These are phyloP conservation scores for Scrobipalpa costella DNA, from an alignment of 2,888 invertebrate species.

Conservation along the genomic window DNA sequence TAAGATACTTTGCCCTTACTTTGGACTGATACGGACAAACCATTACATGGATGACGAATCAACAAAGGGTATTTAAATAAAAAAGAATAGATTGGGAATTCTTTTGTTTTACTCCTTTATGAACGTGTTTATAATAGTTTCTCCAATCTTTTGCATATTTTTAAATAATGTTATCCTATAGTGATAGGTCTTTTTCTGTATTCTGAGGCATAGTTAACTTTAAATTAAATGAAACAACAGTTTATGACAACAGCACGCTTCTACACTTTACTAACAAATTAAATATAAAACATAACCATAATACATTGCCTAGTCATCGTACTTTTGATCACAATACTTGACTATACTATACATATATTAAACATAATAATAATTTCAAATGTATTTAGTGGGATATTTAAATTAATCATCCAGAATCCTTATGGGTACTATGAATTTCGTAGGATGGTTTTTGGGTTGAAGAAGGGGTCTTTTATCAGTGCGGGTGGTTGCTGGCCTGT, in stretches of 20 bases:
- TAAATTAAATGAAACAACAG: constrained; percentile 26
- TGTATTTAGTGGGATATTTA: background rate
- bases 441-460: background rate
- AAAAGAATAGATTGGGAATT: background rate
- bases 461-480: background rate
- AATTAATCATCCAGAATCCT: background rate
- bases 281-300: constrained; percentile 15
- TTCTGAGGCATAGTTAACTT: too few relatives aligned
- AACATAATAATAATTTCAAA: background rate
- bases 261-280: constrained; percentile 43
- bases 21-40: constrained; percentile 2
- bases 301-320: background rate
- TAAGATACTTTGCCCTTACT: background rate
- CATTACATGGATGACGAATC: background rate
- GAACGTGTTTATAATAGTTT: too few relatives aligned
- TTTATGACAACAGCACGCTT: constrained; percentile 50
- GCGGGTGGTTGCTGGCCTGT: constrained; percentile 38
- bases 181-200: too few relatives aligned
- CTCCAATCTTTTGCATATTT: too few relatives aligned
- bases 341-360: constrained; percentile 15
- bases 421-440: background rate
- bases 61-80: background rate
- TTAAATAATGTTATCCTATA: too few relatives aligned
- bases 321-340: constrained; percentile 4
- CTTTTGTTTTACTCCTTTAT: too few relatives aligned